Evolutionary conservation across 1,140 invertebrate genomes (phyloP).

Genomic region (Archivesica marissinica): DNA sequence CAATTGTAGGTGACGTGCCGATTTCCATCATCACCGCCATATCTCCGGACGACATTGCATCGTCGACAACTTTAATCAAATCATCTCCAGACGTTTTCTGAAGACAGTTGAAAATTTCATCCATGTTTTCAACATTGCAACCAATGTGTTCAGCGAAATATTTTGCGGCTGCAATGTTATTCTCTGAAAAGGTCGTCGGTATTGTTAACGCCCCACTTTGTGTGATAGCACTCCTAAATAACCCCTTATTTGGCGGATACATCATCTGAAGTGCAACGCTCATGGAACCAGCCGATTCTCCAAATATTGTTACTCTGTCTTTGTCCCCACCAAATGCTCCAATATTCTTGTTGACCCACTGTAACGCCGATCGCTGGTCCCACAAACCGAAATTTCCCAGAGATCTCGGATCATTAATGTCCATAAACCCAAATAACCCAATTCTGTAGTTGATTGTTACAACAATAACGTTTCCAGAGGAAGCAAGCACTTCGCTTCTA

Average conservation of each 20-base stretch:
- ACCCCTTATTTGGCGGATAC: slow-evolving; percentile 46
- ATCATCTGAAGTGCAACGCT: slow-evolving; percentile 44
- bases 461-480: slow-evolving; percentile 83
- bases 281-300: slow-evolving; percentile 68
- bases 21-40: not conserved
- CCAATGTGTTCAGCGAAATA: not conserved
- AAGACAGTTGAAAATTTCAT: slow-evolving; percentile 5
- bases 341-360: slow-evolving; percentile 85
- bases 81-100: not conserved
- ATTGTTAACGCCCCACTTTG: slow-evolving; percentile 61
- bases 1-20: slow-evolving; percentile 13
- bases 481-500: slow-evolving; percentile 74
- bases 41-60: not conserved
- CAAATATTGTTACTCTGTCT: slow-evolving; percentile 71
- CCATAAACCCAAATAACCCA: slow-evolving; percentile 85
- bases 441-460: slow-evolving; percentile 86
- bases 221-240: slow-evolving; percentile 78
- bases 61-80: not conserved
- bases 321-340: slow-evolving; percentile 71
- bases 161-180: not conserved
- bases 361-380: slow-evolving; percentile 63
- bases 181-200: not conserved
- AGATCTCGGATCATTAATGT: slow-evolving; percentile 85
- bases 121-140: not conserved
- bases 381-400: slow-evolving; percentile 58